Evolutionary conservation across 2,888 invertebrate genomes (phyloP), one percentile per base, ranked within the genome.

Genomic region (Teinopalpus imperialis): DNA sequence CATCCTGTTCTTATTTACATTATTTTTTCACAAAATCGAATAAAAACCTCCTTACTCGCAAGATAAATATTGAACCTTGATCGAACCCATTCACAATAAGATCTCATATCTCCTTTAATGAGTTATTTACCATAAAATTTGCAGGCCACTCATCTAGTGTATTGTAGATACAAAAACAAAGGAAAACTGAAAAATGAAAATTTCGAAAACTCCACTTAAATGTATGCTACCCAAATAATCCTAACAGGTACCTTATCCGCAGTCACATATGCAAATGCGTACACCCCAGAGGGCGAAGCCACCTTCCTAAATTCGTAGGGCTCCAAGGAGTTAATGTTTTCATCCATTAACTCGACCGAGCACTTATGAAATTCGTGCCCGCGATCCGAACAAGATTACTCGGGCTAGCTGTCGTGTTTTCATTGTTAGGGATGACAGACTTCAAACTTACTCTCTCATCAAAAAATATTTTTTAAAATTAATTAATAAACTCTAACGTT

Each of bases 321-420:
- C 65, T 65, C 75, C 49, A 54, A 71, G 69, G 77, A 81, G 80
- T 83, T 83, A 82, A 85, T 83, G 82, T 81, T 82, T 83, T 80
- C 81, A 78, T 76, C 82, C 81, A 85, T 85, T 85, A 82, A 75
- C 74, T 75, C 69, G 66, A 74, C 69, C 74, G 69, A 76, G 78
- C 81, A 81, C 81, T 85, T 83, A 82, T 83, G 82, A 83, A 82
- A 80, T 81, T 83, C 81, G 74, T 81, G 80, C 74, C 71, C 81
- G 75, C 80, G 81, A 82, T 82, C 78, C 74, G 78, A 78, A 81
- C 73, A 61, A 78, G 81, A 82, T 85, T 81, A 83, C 74, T 76
- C 64, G 69, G 75, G 68, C 74, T 71, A 71, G 68, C 73, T 74
- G 74, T 74, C 76, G 72, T 78, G 75, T 79, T 77, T 73, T 69